A percentile compares a stretch with the other conserved stretches of the same genome.
Conservation (phyloP, 1,140 invertebrate species). For the Euwallacea fornicatus region DNA sequence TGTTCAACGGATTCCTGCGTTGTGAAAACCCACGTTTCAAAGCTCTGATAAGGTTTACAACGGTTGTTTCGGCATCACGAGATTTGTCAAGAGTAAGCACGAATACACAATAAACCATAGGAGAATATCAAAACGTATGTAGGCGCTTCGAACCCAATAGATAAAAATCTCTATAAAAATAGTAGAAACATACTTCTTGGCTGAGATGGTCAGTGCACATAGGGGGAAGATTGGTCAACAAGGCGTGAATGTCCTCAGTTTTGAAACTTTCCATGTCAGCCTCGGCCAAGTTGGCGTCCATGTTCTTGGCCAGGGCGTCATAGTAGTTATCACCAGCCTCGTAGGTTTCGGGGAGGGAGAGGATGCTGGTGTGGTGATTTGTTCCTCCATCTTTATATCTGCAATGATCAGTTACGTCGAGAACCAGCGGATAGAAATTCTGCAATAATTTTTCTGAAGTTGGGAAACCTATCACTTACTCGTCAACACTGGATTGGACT, state of each 20-base stretch:
- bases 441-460: too few relatives aligned
- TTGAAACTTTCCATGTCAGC: constrained; percentile 94
- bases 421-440: too few relatives aligned
- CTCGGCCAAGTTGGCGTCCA: constrained; percentile 90
- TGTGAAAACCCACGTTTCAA: too few relatives aligned
- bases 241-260: constrained; percentile 85
- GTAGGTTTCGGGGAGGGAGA: constrained; percentile 78
- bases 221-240: constrained; percentile 76
- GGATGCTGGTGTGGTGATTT: constrained; percentile 72
- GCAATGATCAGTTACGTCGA: constrained; percentile 6
- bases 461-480: too few relatives aligned
- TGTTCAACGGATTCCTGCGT: too few relatives aligned
- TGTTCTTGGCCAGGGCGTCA: constrained; percentile 81
- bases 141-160: too few relatives aligned
- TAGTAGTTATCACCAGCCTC: constrained; percentile 76
- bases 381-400: constrained; percentile 74
- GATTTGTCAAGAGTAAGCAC: background rate
- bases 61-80: background rate
- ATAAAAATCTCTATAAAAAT: too few relatives aligned
- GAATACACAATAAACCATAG: background rate
- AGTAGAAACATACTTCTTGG: constrained; percentile 51
- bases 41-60: too few relatives aligned
- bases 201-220: constrained; percentile 60
- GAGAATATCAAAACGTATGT: background rate
- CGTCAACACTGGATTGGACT: too few relatives aligned